phyloP scores from a whole-genome alignment of 2,113 vertebrate genomes.

The Bolborhynchus lineola region DNA sequence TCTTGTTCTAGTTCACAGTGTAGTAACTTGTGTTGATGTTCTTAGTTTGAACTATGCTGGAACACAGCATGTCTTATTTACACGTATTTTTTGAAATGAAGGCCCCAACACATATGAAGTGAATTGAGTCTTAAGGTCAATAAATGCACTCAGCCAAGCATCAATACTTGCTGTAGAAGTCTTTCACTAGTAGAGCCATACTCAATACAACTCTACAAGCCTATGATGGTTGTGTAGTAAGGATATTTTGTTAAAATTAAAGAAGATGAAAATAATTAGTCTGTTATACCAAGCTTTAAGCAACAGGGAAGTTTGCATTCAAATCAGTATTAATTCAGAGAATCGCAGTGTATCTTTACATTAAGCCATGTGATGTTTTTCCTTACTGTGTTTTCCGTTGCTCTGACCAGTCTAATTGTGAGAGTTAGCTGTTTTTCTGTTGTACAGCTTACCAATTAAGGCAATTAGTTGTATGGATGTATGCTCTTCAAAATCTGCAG shows the following conservation, averaged over 20 bases:
- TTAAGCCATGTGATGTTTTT: not conserved
- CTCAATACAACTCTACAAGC: fast-evolving
- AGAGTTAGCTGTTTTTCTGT: not conserved
- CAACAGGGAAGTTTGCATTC: not conserved
- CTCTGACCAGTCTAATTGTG: not conserved
- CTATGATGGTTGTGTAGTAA: not conserved
- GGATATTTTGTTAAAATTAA: not conserved
- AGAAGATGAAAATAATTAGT: not conserved
- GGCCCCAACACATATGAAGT: not conserved
- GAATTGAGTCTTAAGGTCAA: not conserved
- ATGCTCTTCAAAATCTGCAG: not conserved
- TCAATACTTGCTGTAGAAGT: not conserved
- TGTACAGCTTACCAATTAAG: not conserved
- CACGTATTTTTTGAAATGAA: not conserved
- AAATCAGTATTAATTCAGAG: not conserved
- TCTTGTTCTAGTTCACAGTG: not conserved
- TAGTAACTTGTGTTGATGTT: not conserved
- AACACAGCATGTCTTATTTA: not conserved
- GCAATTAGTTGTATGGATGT: not conserved
- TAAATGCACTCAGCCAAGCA: not conserved
- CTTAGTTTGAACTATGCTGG: not conserved
- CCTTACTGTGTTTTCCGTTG: not conserved
- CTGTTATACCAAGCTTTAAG: not conserved
- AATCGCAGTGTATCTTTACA: not conserved
- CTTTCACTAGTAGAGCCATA: not conserved